Percentiles rank a stretch among this genome's conserved stretches.
phyloP scores from a whole-genome alignment of 2,888 invertebrate species.

The Ptilodon capucinus region DNA sequence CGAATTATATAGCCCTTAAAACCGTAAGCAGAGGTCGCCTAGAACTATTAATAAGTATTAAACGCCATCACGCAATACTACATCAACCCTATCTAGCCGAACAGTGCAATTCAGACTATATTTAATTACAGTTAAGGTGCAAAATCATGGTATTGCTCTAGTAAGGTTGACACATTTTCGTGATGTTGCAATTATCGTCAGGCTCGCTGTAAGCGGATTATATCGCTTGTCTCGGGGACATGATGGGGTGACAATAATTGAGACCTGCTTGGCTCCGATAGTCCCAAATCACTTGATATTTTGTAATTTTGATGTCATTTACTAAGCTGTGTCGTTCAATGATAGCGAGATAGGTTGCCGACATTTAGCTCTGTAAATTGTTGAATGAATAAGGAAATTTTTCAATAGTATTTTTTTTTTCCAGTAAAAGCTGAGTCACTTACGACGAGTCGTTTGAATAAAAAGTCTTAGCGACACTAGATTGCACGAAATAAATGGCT shows the following conservation, averaged over 20 bases:
- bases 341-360: slow-evolving; percentile 7
- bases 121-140: neutral
- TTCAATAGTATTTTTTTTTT: neutral
- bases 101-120: neutral
- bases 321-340: slow-evolving; percentile 11
- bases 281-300: slow-evolving; percentile 23
- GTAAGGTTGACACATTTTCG: neutral
- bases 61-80: neutral
- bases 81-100: neutral
- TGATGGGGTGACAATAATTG: slow-evolving; percentile 37
- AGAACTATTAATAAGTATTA: neutral
- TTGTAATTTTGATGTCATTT: slow-evolving; percentile 23
- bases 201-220: slow-evolving; percentile 44
- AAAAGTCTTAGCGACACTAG: too few species aligned
- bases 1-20: neutral
- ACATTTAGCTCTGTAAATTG: neutral
- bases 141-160: neutral
- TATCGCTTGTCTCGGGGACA: slow-evolving; percentile 31
- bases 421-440: neutral
- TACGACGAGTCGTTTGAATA: neutral
- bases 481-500: too few species aligned
- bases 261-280: slow-evolving; percentile 33
- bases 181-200: slow-evolving; percentile 33
- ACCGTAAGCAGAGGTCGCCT: neutral
- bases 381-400: neutral